Evolutionary conservation across 2,888 invertebrate genomes (phyloP).

Genomic region (Leptinotarsa haldemani): DNA sequence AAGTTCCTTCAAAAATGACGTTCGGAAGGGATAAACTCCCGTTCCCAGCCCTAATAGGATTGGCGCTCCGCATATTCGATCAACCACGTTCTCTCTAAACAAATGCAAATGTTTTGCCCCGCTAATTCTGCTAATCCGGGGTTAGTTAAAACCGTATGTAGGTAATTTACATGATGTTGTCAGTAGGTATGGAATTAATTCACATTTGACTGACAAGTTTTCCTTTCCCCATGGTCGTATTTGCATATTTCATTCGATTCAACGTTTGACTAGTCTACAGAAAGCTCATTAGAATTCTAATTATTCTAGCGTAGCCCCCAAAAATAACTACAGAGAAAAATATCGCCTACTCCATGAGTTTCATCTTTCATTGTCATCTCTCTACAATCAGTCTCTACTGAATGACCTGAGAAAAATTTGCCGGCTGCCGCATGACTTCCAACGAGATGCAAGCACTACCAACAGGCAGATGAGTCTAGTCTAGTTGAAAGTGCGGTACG

Average conservation of each 20-base stretch:
- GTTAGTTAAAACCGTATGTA: slow-evolving; percentile 20
- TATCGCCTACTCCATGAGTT: not conserved
- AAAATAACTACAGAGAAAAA: not conserved
- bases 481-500: too few species aligned
- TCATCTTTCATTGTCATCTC: not conserved
- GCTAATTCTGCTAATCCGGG: slow-evolving; percentile 20
- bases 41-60: not conserved
- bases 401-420: too few species aligned
- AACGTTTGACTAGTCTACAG: not conserved
- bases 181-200: slow-evolving; percentile 5
- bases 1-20: not conserved
- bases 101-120: slow-evolving; percentile 21
- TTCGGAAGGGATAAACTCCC: not conserved
- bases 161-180: slow-evolving; percentile 19
- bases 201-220: slow-evolving; percentile 1
- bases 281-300: not conserved
- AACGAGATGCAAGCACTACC: too few species aligned
- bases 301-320: not conserved
- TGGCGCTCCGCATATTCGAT: not conserved
- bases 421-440: too few species aligned
- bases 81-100: slow-evolving; percentile 8
- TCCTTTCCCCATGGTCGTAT: not conserved
- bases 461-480: too few species aligned
- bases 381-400: too few species aligned
- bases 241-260: slow-evolving; percentile 6